Evolutionary conservation across 2,113 vertebrate species (phyloP), one percentile per base, ranked within the genome.

Genomic region (Eleginops maclovinus): DNA sequence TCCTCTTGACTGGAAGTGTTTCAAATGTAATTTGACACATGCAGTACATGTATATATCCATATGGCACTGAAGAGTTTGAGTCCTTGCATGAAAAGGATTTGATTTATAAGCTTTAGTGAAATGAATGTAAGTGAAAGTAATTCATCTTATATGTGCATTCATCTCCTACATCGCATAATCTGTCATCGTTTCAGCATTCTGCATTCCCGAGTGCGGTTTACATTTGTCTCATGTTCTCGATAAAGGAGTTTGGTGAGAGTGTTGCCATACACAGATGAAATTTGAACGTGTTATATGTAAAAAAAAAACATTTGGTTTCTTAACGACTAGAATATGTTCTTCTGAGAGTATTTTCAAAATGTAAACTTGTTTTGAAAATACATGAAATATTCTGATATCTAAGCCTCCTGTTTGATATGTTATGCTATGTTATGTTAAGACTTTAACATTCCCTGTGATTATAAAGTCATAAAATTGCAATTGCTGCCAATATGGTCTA

Each of bases 151-250:
- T 12, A 44, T 51, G 47, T 24, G 9, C 16, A 60, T 53, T 59
- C 22, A 46, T 12, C 15, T 28, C 6, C 54, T n/a, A 15, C 12
- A 4, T 63, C 56, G 41, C 19, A 19, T 19, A 8, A 14, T 70
- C 44, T 54, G 62, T 67, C 54, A 46, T 69, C 26, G 55, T 28
- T 53, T 19, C 16, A 1, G 14, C 59, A 44, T 19, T 3, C 22
- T 65, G 21, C 44, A 73, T 5, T 46, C 54, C 51, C 64, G 19
- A 44, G 49, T 16, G 49, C 9, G 44, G 11, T 70, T 69, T 68
- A 16, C 19, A 58, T 70, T 75, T 44, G 10, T 41, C 51, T 64
- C 66, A 81, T 63, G 19, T 26, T 21, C 1, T 58, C 16, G 22
- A 46, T 53, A 4, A 31, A 50, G 40, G 22, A 36, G 7, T 36